These are phyloP conservation scores for Liasis olivaceus DNA, from an alignment of 2,797 vertebrate species.

Conservation along the genomic window DNA sequence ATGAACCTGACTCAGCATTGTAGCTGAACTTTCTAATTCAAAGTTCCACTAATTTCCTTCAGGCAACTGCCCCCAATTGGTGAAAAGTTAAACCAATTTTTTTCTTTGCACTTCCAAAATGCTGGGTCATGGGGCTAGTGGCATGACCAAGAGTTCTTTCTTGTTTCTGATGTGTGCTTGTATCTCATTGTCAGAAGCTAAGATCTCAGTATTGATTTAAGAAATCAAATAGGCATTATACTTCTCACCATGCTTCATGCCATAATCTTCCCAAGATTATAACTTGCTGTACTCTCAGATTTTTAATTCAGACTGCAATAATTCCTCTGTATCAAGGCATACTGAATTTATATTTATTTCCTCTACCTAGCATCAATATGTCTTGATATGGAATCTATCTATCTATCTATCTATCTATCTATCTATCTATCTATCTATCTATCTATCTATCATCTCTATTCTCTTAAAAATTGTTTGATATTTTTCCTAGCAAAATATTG, in stretches of 20 bases:
- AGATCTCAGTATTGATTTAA: background rate
- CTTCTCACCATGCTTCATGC: background rate
- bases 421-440: too few species aligned
- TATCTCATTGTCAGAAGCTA: background rate
- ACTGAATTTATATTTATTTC: background rate
- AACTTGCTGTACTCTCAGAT: background rate
- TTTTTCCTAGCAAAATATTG: background rate
- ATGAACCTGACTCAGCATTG: conserved; percentile 28
- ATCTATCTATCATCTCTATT: too few species aligned
- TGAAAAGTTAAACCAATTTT: background rate
- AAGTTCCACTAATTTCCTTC: conserved; percentile 31
- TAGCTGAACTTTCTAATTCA: background rate
- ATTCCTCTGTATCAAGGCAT: background rate
- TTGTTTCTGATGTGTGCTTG: accelerated
- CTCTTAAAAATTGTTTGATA: background rate
- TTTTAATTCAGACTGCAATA: background rate
- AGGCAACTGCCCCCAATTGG: conserved; percentile 14
- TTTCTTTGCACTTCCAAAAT: conserved; percentile 24
- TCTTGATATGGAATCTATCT: too few species aligned
- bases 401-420: too few species aligned
- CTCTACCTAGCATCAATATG: background rate
- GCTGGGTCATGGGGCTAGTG: accelerated
- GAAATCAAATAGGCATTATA: background rate
- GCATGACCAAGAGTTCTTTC: background rate
- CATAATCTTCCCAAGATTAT: background rate